Evolutionary conservation across 1,140 invertebrate species (phyloP).

Genomic region (Sitobion miscanthi): DNA sequence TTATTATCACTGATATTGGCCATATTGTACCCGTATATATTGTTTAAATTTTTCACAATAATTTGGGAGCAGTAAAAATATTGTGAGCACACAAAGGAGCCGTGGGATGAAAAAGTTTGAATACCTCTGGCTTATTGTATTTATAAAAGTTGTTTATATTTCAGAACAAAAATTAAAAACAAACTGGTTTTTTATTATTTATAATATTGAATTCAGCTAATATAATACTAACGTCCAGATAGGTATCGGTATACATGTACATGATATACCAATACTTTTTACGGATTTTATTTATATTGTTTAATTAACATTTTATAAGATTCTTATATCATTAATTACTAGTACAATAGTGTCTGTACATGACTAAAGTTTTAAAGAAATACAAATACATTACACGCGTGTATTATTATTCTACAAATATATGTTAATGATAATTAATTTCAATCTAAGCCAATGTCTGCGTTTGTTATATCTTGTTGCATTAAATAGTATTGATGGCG

Average conservation of each 20-base stretch:
- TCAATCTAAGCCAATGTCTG: constrained; percentile 20
- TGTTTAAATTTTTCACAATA: too few relatives aligned
- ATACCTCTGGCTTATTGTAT: neutral
- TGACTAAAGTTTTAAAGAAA: constrained; percentile 11
- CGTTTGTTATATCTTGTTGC: neutral
- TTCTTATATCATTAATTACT: neutral
- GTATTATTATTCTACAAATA: neutral
- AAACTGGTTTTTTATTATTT: neutral
- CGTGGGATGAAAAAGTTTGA: too few relatives aligned
- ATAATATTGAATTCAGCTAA: neutral
- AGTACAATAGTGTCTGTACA: neutral
- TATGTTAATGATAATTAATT: neutral
- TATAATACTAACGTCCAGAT: neutral
- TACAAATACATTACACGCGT: neutral
- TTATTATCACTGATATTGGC: too few relatives aligned
- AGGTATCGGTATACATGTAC: too few relatives aligned
- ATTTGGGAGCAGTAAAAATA: too few relatives aligned
- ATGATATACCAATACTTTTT: neutral
- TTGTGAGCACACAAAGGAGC: too few relatives aligned
- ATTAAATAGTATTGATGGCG: neutral
- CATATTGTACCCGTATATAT: too few relatives aligned
- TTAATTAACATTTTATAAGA: neutral
- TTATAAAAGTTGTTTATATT: neutral
- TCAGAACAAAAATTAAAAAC: constrained; percentile 2
- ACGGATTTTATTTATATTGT: neutral